Base-by-base conservation (phyloP, 2,888 invertebrate species). In the Drosophila borealis region DNA sequence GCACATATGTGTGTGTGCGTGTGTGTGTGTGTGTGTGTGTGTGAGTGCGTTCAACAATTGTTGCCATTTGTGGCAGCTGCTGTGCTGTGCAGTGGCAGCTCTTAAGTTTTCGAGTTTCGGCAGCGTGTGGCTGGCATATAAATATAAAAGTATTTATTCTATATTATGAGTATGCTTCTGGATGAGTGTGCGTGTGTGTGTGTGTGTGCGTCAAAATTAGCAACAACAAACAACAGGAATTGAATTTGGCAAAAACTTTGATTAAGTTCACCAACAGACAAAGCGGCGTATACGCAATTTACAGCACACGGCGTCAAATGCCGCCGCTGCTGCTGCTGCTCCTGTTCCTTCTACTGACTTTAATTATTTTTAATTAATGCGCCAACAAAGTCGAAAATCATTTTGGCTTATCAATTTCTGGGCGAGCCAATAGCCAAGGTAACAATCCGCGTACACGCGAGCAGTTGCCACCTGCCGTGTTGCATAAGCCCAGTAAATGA, bases 311-410 rank as follows among this genome's bases (percentile, higher is more conserved):
- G 39, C 67, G 21, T 37, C 46, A 25, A 53, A 21, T n/a, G 48
- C 14, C 13, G 37, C 48, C 17, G 45, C 29, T 33, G 33, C 33
- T 36, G 34, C 34, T 36, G 34, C 34, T 34, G 36, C 10, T 39
- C 3, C 34, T 36, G 36, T 13, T 36, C 11, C 36, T 11, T 4
- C 11, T 13, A 36, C 33, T 63, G 53, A 29, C 65, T 56, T 67
- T 78, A 73, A 81, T 83, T 80, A 81, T 73, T 80, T 84, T 84
- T 78, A 81, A 78, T 81, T 87, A 78, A 80, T 66, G 70, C 66
- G 59, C 54, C 59, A 70, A 55, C 66, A 64, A 73, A 74, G 71
- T 68, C 70, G 54, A 55, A 73, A 79, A 81, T 81, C 74, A 66
- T 74, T 80, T 68, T 48, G 56, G 60, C 69, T 73, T 69, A 76